Conservation (phyloP, 2,888 invertebrate genomes). For the Drosophila setosimentum region DNA sequence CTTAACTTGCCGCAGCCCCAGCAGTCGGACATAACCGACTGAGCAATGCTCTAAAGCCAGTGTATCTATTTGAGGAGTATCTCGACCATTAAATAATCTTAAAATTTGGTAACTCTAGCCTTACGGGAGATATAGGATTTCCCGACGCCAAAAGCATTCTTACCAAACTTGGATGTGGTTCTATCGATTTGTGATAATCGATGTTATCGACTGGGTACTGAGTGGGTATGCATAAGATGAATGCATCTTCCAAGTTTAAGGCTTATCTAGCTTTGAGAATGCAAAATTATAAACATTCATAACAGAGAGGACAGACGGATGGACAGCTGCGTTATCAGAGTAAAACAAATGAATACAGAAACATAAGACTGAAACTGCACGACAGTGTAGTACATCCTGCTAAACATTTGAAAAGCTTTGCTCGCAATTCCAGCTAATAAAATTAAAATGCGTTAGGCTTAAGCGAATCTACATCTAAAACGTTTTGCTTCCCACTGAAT, state of each 20-base stretch:
- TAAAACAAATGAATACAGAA: neutral
- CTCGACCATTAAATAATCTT: neutral
- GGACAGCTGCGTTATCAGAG: no score
- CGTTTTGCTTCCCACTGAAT: neutral
- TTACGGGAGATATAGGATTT: neutral
- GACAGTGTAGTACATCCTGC: neutral
- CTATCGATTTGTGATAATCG: neutral
- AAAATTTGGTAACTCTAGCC: neutral
- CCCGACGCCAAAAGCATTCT: neutral
- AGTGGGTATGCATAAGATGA: no score
- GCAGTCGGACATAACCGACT: conserved; percentile 1
- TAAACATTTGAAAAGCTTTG: neutral
- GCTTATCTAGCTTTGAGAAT: no score
- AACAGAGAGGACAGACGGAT: no score
- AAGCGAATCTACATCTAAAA: neutral
- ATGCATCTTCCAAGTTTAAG: no score
- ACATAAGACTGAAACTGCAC: neutral
- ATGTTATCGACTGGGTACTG: neutral
- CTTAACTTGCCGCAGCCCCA: conserved; percentile 23
- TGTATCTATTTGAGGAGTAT: neutral
- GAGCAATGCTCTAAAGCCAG: neutral
- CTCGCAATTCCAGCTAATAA: neutral
- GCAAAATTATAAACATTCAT: no score
- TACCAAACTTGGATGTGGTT: neutral
- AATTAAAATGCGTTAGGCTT: neutral